Percentiles rank a stretch among this genome's conserved stretches.
phyloP scores from a whole-genome alignment of 2,888 invertebrate species.

The Hanleya hanleyi region DNA sequence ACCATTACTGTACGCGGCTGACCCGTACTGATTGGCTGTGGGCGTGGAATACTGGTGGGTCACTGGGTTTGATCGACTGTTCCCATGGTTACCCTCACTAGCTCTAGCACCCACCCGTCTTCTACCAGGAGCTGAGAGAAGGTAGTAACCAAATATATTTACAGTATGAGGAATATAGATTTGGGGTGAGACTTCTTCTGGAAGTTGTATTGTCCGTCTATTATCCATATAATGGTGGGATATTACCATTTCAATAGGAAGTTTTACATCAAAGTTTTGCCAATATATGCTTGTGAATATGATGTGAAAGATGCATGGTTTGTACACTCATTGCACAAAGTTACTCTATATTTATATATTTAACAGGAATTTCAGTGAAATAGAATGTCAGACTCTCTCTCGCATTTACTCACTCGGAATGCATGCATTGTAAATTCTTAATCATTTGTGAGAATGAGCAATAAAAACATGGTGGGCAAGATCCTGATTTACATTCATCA shows the following conservation, averaged over 20 bases:
- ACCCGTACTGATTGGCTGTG: conserved; percentile 16
- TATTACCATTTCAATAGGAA: no score
- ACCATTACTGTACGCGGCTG: background rate
- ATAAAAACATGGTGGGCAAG: background rate
- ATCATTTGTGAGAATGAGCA: no score
- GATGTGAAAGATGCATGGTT: background rate
- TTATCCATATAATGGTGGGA: no score
- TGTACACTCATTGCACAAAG: background rate
- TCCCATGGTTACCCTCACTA: conserved; percentile 12
- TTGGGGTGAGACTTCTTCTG: conserved; percentile 29
- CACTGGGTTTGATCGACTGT: conserved; percentile 9
- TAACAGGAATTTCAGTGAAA: no score
- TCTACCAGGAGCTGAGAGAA: conserved; percentile 24
- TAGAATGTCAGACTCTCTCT: no score
- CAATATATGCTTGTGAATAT: background rate
- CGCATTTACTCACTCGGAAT: no score
- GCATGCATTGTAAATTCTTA: no score
- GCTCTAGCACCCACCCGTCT: conserved; percentile 18
- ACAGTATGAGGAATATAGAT: background rate
- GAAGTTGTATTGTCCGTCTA: no score
- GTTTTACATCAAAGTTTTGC: no score
- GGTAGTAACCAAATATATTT: background rate
- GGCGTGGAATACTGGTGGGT: conserved; percentile 18
- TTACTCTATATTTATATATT: no score
- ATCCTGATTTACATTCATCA: no score